Evolutionary conservation across 2,797 vertebrate species (phyloP), one percentile per base, ranked within the genome.

Genomic region (Apogon talboti): DNA sequence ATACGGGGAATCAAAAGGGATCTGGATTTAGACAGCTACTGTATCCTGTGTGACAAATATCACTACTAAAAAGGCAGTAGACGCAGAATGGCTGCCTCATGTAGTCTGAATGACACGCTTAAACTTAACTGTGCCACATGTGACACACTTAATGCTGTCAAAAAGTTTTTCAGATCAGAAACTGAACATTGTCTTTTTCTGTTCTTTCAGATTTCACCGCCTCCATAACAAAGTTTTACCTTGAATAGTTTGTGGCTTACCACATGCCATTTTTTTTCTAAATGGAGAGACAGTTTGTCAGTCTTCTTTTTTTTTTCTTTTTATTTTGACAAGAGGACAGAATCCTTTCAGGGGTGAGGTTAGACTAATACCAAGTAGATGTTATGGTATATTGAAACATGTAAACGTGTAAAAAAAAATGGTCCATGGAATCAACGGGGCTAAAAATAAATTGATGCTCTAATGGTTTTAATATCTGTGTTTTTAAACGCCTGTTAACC

Each of bases 401-500:
- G 86, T 93, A 87, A 89, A 89, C 83, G 86, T 92, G 89, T 93
- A 87, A 86, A 89, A 84, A 54, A 87, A 86, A 84, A 81, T 66
- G 83, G 84, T 89, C 89, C 81, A 80, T 87, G 75, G 81, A 91
- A 89, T 91, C 85, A 86, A 83, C 15, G 74, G 85, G 85, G 89
- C 88, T 90, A 72, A 86, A 90, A 81, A 78, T 75, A 85, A 85
- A 91, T 79, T 71, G 73, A 88, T 46, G 81, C 88, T 92, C 91
- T 91, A 85, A 90, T 91, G 89, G 87, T 94, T 94, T 94, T 94
- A 93, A 90, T 93, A 94, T 94, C 80, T 92, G 92, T 94, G 93
- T 94, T 94, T 94, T 94, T 93, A 93, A 94, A 92, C 85, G 91
- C 93, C 93, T 94, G 93, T 92, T 93, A 94, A 93, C 91, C 85